Base-by-base conservation (phyloP, 2,113 vertebrate species). In the Poeciliopsis turrubarensis region DNA sequence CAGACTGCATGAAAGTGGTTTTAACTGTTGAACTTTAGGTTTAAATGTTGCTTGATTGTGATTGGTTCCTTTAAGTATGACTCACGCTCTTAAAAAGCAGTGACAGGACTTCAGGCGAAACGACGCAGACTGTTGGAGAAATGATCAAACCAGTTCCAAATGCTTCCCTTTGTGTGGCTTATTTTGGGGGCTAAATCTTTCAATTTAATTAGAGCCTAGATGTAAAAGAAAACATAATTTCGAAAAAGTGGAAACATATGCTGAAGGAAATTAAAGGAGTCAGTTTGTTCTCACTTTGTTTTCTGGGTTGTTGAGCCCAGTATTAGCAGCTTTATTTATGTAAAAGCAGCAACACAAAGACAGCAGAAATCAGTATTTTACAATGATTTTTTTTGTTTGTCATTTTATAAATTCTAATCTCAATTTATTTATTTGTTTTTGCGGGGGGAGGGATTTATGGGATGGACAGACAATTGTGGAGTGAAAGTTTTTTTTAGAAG, bases 21-120 rank as follows among this genome's bases (percentile, higher is more conserved):
- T 39, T 75, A 25, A 62, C 34, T 77, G 54, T 67, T 19, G 31
- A 12, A 65, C 2, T 10, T 51, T 70, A 26, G 17, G 54, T 78
- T 73, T 19, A 80, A 68, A 73, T 60, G 37, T 22, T 57, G 54
- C 65, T 14, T 3, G 32, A 60, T 73, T 54, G 26, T 72, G 64
- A 74, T 72, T 78, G 47, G 66, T 71, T 26, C 14, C 26, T 41
- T 6, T 51, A 63, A 57, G 25, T 25, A 30, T 30, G 30, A 60
- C 37, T 25, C n/a, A 13, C 44, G 8, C 15, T 64, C 10, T 44
- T 32, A 17, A 64, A 63, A 61, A 30, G 10, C 65, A 70, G 25
- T 5, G 22, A 39, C 25, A 64, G 4, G 11, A 31, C 29, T 27
- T 62, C 31, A 32, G 32, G 72, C 27, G 51, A 54, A 74, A 65